These are phyloP conservation scores for Epizoanthus fatuus DNA, from an alignment of 92 coral and sea anemone species.

Conservation along the genomic window DNA sequence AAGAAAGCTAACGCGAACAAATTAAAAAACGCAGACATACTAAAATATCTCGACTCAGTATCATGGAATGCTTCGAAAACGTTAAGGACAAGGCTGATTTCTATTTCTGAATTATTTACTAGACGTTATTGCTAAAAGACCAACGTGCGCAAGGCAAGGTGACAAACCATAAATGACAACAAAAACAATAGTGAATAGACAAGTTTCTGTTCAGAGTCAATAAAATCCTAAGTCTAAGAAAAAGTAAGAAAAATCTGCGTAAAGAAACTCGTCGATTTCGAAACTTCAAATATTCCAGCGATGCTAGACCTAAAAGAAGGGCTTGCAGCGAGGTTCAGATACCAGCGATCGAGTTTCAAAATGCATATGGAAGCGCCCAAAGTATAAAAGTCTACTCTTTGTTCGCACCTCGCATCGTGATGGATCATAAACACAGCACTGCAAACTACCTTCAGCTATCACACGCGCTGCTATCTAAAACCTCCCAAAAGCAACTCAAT, in stretches of 20 bases:
- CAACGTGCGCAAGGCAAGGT: conserved; percentile 4
- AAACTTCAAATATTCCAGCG: not conserved
- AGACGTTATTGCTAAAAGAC: conserved; percentile 12
- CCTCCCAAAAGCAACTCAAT: not conserved
- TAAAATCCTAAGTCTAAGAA: conserved; percentile 22
- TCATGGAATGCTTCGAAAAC: not conserved
- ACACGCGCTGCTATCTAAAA: not conserved
- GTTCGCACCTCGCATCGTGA: conserved; percentile 35
- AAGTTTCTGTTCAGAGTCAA: not conserved
- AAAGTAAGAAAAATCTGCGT: conserved; percentile 1
- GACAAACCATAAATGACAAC: conserved; percentile 25
- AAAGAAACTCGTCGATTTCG: not conserved
- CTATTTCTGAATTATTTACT: not conserved
- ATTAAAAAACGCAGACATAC: not conserved
- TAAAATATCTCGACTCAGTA: not conserved
- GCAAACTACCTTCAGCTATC: not conserved
- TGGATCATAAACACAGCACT: conserved; percentile 25
- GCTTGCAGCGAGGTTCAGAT: conserved; percentile 22
- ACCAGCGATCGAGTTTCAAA: conserved; percentile 46
- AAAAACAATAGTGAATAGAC: conserved; percentile 5
- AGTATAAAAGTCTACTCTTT: conserved; percentile 12
- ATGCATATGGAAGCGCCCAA: conserved; percentile 16
- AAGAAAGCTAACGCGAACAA: not conserved
- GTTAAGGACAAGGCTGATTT: not conserved
- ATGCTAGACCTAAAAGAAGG: conserved; percentile 1